Percentiles rank a stretch among this genome's conserved stretches.
phyloP scores from a whole-genome alignment of 2,888 invertebrate genomes.

The Blastobasis lacticolella region DNA sequence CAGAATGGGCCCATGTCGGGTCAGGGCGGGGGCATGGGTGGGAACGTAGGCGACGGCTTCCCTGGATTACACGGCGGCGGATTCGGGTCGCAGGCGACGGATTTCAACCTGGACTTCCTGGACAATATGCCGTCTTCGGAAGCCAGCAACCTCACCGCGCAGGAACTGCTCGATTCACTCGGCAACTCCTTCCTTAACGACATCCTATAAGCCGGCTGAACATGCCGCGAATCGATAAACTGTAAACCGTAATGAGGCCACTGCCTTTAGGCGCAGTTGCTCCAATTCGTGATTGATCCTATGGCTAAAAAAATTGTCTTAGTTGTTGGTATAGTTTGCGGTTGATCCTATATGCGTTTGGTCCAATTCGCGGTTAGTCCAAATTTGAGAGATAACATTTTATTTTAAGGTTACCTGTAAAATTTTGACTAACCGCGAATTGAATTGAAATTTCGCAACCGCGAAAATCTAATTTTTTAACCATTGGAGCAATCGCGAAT shows the following conservation, averaged over 20 bases:
- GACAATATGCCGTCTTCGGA: constrained; percentile 87
- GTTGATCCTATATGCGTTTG: constrained; percentile 17
- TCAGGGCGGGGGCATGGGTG: constrained; percentile 13
- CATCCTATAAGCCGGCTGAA: constrained; percentile 61
- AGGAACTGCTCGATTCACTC: constrained; percentile 87
- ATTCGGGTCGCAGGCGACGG: constrained; percentile 69
- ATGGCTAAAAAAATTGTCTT: constrained; percentile 2
- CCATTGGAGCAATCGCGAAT: too few relatives aligned
- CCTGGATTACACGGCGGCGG: constrained; percentile 51
- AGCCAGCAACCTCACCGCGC: constrained; percentile 84
- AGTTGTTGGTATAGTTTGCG: too few relatives aligned
- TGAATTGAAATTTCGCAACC: too few relatives aligned
- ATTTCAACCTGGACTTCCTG: constrained; percentile 89
- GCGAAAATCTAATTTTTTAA: too few relatives aligned
- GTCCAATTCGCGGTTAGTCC: constrained; percentile 3
- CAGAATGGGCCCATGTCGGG: constrained; percentile 28
- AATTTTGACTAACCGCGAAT: too few relatives aligned
- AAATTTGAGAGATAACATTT: neutral
- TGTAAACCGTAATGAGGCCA: too few relatives aligned
- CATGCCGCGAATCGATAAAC: too few relatives aligned
- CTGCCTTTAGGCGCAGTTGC: neutral
- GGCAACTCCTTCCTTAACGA: constrained; percentile 84
- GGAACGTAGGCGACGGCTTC: constrained; percentile 28
- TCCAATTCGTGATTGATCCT: constrained; percentile 24
- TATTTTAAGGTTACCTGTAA: too few relatives aligned